Evolutionary conservation across 2,797 vertebrate species (phyloP).

Genomic region (Sylvilagus floridanus): DNA sequence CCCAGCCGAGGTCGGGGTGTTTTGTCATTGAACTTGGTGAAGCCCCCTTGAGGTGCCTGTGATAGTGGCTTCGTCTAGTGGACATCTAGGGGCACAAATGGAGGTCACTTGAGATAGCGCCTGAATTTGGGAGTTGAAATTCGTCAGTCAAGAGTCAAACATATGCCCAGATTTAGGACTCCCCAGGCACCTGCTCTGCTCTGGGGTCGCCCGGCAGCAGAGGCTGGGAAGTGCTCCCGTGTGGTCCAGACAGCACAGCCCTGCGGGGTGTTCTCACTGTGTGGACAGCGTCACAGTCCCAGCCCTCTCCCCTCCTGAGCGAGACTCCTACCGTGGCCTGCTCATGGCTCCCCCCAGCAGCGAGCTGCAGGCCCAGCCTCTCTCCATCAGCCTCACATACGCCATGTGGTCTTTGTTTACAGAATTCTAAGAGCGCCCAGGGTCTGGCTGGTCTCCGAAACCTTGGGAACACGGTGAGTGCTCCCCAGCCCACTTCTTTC

Average conservation of each 20-base stretch:
- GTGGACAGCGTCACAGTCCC: background rate
- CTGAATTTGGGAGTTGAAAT: slow-evolving; percentile 25
- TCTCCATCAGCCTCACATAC: background rate
- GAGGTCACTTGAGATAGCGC: slow-evolving; percentile 37
- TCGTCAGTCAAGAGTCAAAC: background rate
- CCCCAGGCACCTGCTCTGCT: slow-evolving; percentile 1
- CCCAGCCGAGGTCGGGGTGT: slow-evolving; percentile 15
- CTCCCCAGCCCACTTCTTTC: background rate
- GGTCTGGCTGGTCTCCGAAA: slow-evolving; percentile 97
- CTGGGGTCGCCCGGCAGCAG: background rate
- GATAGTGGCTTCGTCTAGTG: background rate
- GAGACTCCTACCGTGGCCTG: background rate
- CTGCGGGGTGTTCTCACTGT: background rate
- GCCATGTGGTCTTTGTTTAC: slow-evolving; percentile 81
- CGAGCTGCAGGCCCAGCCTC: background rate
- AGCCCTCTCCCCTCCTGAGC: background rate
- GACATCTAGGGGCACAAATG: slow-evolving; percentile 8
- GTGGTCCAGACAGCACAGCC: background rate
- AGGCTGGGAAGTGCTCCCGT: background rate
- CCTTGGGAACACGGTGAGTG: slow-evolving; percentile 98
- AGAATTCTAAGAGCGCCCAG: slow-evolving; percentile 96
- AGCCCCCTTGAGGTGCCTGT: slow-evolving; percentile 25
- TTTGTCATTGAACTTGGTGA: slow-evolving; percentile 58
- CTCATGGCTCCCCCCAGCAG: background rate
- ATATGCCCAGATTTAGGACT: background rate